Conservation (phyloP, 2,888 invertebrate species). For the Synergus gifuensis region DNA sequence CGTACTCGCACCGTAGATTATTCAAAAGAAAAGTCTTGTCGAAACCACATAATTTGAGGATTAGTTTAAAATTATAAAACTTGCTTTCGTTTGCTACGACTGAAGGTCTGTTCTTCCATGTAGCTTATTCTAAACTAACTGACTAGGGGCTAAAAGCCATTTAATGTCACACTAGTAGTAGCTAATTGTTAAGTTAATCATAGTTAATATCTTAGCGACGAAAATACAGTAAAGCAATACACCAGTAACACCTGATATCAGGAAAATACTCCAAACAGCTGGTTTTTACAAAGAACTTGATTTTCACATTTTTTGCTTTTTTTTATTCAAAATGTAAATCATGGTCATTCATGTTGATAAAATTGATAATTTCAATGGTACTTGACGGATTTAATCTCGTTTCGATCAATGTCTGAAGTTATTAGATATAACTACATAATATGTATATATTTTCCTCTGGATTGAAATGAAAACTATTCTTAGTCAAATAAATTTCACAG, state of each 20-base stretch:
- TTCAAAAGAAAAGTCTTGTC: not conserved
- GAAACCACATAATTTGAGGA: slow-evolving; percentile 31
- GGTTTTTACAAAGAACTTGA: slow-evolving; percentile 43
- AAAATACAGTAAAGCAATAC: slow-evolving; percentile 59
- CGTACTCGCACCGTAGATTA: slow-evolving; percentile 21
- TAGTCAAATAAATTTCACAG: not conserved
- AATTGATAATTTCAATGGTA: not conserved
- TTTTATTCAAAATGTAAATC: not conserved
- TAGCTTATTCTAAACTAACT: slow-evolving; percentile 71
- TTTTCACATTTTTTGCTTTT: not conserved
- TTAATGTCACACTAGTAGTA: slow-evolving; percentile 38
- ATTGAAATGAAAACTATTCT: not conserved
- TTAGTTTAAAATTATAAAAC: slow-evolving; percentile 44
- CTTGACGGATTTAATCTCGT: not conserved
- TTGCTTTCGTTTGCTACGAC: slow-evolving; percentile 71
- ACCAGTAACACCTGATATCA: slow-evolving; percentile 73
- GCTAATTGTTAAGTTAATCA: slow-evolving; percentile 50
- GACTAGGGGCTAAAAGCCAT: slow-evolving; percentile 57
- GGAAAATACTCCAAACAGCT: slow-evolving; percentile 72
- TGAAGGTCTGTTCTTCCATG: slow-evolving; percentile 75
- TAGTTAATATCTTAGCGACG: slow-evolving; percentile 47
- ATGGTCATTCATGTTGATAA: not conserved
- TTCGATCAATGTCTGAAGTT: not conserved
- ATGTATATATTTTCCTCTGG: not conserved
- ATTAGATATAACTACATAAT: no score